phyloP scores from a whole-genome alignment of 2,113 vertebrate species.

The Loxodonta africana region DNA sequence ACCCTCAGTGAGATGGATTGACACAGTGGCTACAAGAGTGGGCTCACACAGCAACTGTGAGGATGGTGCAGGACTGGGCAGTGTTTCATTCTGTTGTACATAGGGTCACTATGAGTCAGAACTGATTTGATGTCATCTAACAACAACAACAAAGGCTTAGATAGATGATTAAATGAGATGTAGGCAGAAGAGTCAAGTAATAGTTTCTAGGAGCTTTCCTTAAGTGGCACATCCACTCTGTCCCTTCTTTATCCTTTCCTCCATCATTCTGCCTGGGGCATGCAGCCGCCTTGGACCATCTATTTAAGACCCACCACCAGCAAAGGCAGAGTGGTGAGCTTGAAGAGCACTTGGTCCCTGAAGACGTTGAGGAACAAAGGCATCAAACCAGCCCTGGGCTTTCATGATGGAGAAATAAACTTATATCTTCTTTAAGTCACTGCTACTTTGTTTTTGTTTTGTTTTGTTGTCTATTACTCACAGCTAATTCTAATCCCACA shows the following conservation, averaged over 20 bases:
- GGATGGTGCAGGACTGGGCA: too few relatives aligned
- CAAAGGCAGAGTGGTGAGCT: accelerated
- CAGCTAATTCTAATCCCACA: background rate
- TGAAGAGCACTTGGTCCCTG: background rate
- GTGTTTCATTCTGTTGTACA: too few relatives aligned
- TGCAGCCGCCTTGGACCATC: background rate
- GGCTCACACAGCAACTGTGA: too few relatives aligned
- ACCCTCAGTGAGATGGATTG: too few relatives aligned
- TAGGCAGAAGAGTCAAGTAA: background rate
- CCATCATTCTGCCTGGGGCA: background rate
- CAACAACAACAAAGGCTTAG: background rate
- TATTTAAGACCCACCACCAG: background rate
- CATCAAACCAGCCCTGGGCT: background rate
- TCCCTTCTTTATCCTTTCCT: background rate
- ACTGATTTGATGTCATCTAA: too few relatives aligned
- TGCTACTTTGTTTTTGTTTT: background rate
- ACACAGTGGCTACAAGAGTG: too few relatives aligned
- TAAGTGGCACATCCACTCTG: background rate
- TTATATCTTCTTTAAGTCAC: background rate
- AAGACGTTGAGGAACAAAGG: background rate
- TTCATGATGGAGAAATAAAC: background rate
- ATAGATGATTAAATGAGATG: background rate
- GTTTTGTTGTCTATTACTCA: background rate
- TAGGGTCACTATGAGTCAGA: too few relatives aligned
- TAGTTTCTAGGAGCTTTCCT: background rate